These are phyloP conservation scores for Eubucco bourcierii DNA, from an alignment of 2,113 vertebrate genomes.

Conservation along the genomic window DNA sequence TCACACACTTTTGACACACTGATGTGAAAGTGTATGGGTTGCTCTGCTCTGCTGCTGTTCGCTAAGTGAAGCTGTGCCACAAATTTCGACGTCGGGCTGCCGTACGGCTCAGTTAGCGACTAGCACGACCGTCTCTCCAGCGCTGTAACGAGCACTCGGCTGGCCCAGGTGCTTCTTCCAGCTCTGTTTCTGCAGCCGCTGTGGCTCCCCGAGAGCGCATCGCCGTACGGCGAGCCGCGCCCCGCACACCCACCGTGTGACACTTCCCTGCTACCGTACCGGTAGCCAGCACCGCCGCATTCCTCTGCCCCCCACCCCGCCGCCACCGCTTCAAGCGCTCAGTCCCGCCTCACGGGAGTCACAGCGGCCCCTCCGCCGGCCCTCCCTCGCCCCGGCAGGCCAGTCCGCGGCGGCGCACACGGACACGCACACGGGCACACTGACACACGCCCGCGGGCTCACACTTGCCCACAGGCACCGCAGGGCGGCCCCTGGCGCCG, in stretches of 20 bases:
- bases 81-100: background rate
- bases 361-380: background rate
- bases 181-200: background rate
- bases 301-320: background rate
- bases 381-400: background rate
- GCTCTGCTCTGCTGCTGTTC: background rate
- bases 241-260: background rate
- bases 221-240: background rate
- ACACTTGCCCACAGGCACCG: background rate
- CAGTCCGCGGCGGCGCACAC: background rate
- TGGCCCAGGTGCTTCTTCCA: background rate
- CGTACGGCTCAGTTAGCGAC: background rate
- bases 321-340: background rate
- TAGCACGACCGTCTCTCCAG: background rate
- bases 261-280: background rate
- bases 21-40: background rate
- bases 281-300: background rate
- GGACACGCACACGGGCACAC: background rate
- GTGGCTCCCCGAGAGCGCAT: background rate
- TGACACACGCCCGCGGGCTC: too few relatives aligned
- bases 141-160: fast-evolving
- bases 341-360: background rate
- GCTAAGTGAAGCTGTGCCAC: background rate
- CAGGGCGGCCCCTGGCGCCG: background rate
- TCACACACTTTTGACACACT: background rate